Conservation (phyloP, 2,888 invertebrate species). For the Aethes cnicana region DNA sequence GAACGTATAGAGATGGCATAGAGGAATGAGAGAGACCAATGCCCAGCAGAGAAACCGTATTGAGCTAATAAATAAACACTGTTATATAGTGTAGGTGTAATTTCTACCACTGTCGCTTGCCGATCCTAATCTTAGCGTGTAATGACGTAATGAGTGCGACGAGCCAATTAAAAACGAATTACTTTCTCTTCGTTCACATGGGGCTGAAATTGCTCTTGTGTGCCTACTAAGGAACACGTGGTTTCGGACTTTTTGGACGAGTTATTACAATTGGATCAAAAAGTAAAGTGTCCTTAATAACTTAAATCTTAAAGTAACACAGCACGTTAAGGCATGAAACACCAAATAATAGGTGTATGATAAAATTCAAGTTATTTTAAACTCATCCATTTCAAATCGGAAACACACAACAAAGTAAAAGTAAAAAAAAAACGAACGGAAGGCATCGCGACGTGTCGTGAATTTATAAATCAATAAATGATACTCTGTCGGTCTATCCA, state of each 20-base stretch:
- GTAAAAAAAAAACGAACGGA: slow-evolving; percentile 21
- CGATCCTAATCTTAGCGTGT: slow-evolving; percentile 24
- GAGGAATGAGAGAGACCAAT: no score
- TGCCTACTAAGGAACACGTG: no score
- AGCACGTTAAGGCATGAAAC: no score
- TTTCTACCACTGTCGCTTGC: slow-evolving; percentile 21
- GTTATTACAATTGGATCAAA: no score
- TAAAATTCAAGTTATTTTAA: no score
- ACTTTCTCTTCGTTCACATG: slow-evolving; percentile 23
- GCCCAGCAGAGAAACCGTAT: not conserved
- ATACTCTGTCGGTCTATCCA: not conserved
- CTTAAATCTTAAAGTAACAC: no score
- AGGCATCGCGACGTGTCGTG: slow-evolving; percentile 16
- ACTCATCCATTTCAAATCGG: not conserved
- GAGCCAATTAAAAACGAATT: slow-evolving; percentile 27
- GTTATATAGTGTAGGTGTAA: not conserved
- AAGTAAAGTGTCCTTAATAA: no score
- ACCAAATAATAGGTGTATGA: no score
- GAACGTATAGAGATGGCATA: no score
- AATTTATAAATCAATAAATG: slow-evolving; percentile 10
- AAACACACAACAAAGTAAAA: slow-evolving; percentile 11
- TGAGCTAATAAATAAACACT: not conserved
- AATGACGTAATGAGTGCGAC: slow-evolving; percentile 19
- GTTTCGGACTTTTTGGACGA: no score
- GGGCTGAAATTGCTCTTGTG: slow-evolving; percentile 1